Conservation (phyloP, 35 echinoderm and acorn worm species). For the Strongylocentrotus purpuratus region DNA sequence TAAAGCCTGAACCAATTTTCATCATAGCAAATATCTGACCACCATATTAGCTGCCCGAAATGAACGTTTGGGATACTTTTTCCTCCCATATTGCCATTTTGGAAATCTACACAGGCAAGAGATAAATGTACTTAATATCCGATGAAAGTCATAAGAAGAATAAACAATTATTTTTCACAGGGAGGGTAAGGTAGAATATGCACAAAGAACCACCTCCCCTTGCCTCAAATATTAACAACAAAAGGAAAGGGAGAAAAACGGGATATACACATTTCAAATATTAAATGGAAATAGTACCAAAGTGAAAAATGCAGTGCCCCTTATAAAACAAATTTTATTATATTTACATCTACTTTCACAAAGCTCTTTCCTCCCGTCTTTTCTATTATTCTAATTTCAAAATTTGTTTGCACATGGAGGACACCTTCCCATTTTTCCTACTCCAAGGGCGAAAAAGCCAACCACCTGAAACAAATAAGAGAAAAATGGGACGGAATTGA, state of each 20-base stretch:
- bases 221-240: too few species aligned
- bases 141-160: too few species aligned
- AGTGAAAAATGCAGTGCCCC: not conserved
- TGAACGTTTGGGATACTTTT: too few species aligned
- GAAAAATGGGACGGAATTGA: conserved; percentile 5
- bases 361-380: not conserved
- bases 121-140: too few species aligned
- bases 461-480: not conserved
- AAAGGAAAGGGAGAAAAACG: not conserved
- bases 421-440: not conserved
- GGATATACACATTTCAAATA: not conserved
- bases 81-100: too few species aligned
- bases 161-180: too few species aligned
- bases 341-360: not conserved
- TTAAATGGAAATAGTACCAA: not conserved
- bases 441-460: not conserved
- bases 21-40: too few species aligned
- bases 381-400: not conserved
- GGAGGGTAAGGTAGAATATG: too few species aligned
- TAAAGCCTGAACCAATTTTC: too few species aligned
- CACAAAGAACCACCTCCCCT: too few species aligned
- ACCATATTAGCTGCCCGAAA: too few species aligned
- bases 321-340: not conserved
- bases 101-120: too few species aligned
- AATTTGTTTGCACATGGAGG: not conserved